Evolutionary conservation across 2,888 invertebrate genomes (phyloP).

Genomic region (Pocota personata): DNA sequence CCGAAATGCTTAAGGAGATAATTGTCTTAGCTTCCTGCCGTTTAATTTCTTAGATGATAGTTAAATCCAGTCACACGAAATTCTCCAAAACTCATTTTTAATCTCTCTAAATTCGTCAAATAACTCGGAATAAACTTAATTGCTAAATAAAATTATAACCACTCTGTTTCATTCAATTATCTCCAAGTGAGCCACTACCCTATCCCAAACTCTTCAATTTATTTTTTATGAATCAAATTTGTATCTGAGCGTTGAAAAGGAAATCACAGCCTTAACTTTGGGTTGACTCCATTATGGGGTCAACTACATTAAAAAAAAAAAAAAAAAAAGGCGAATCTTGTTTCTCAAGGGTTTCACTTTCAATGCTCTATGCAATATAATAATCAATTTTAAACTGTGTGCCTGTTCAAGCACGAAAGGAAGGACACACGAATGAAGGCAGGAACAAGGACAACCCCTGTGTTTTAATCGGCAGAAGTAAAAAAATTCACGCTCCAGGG

Average conservation of each 20-base stretch:
- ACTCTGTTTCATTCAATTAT: constrained; percentile 60
- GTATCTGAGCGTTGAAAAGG: constrained; percentile 53
- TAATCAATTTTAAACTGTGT: constrained; percentile 68
- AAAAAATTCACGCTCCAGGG: constrained; percentile 67
- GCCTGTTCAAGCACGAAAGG: constrained; percentile 43
- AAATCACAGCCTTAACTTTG: constrained; percentile 27
- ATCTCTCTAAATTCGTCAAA: constrained; percentile 55
- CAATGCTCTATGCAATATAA: constrained; percentile 43
- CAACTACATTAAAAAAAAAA: constrained; percentile 28
- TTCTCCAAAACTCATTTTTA: constrained; percentile 31
- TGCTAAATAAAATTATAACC: constrained; percentile 66
- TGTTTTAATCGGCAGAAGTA: constrained; percentile 54
- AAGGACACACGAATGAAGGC: constrained; percentile 14
- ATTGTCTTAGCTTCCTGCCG: constrained; percentile 22
- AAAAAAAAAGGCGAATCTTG: constrained; percentile 29
- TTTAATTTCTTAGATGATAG: constrained; percentile 6
- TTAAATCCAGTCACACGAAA: constrained; percentile 7
- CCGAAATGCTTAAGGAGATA: constrained; percentile 17
- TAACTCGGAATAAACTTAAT: constrained; percentile 63
- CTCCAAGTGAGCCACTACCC: constrained; percentile 36
- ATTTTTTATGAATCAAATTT: constrained; percentile 54
- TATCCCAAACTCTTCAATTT: not conserved
- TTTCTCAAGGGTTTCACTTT: constrained; percentile 58
- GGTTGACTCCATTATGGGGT: constrained; percentile 50
- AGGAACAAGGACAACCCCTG: constrained; percentile 65